Evolutionary conservation across 2,888 invertebrate genomes (phyloP).

Genomic region (Dynastes grantii): DNA sequence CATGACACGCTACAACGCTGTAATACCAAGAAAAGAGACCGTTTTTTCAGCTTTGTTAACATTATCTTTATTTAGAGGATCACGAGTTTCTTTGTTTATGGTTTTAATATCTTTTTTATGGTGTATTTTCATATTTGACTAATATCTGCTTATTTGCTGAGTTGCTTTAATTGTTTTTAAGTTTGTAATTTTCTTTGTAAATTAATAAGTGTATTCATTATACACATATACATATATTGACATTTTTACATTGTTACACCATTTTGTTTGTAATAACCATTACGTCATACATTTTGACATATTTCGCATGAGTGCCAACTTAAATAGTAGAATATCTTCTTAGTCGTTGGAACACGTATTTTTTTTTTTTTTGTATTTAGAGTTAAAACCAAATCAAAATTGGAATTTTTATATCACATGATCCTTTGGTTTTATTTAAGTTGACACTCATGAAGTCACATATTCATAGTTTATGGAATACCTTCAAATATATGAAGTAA

Average conservation of each 20-base stretch:
- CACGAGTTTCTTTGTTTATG: conserved; percentile 56
- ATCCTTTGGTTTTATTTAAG: no score
- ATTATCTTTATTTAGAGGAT: conserved; percentile 43
- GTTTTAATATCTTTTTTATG: conserved; percentile 45
- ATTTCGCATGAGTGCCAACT: background rate
- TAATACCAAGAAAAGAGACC: conserved; percentile 1
- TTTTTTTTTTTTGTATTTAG: no score
- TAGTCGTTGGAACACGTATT: no score
- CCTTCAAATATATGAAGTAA: no score
- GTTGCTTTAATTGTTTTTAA: conserved; percentile 66
- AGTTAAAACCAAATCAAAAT: no score
- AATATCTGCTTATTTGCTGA: conserved; percentile 63
- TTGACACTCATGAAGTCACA: no score
- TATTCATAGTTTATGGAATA: no score
- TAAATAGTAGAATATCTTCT: background rate
- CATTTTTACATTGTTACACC: conserved; percentile 6
- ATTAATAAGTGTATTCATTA: conserved; percentile 27
- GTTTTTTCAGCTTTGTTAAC: background rate
- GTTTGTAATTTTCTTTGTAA: conserved; percentile 33
- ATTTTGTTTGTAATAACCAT: background rate
- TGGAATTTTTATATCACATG: no score
- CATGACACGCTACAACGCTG: no score
- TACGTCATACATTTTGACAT: background rate
- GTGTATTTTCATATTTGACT: conserved; percentile 50
- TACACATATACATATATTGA: conserved; percentile 4